Conservation (phyloP, 2,797 vertebrate genomes). For the Helicolenus hilgendorfi region DNA sequence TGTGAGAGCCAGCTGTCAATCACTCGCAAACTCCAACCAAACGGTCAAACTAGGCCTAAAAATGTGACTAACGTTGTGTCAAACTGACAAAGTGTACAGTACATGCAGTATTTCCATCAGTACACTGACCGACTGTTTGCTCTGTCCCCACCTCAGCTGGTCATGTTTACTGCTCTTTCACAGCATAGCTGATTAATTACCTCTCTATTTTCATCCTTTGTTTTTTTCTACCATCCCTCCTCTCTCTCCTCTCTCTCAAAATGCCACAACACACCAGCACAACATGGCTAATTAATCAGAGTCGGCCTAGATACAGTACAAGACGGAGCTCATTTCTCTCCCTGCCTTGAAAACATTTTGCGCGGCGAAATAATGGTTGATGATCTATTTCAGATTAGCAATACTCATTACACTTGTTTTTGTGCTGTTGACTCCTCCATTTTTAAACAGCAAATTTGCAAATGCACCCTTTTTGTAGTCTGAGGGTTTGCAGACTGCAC, state of each 20-base stretch:
- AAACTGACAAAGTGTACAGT: slow-evolving; percentile 1
- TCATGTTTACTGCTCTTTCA: slow-evolving; percentile 71
- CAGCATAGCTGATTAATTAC: slow-evolving; percentile 88
- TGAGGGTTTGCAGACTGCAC: slow-evolving; percentile 46
- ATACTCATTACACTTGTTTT: slow-evolving; percentile 76
- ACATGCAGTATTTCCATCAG: slow-evolving; percentile 26
- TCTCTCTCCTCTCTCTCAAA: slow-evolving; percentile 65
- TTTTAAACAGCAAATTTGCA: slow-evolving; percentile 59
- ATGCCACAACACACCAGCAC: slow-evolving; percentile 80
- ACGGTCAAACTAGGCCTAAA: neutral
- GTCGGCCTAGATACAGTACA: slow-evolving; percentile 84
- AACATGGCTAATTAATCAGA: slow-evolving; percentile 90
- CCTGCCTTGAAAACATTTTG: slow-evolving; percentile 55
- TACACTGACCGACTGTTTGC: slow-evolving; percentile 38
- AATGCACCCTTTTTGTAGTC: slow-evolving; percentile 25
- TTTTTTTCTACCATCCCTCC: neutral
- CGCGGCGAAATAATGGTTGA: slow-evolving; percentile 56
- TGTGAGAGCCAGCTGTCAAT: too few species aligned
- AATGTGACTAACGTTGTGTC: neutral
- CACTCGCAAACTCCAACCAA: too few species aligned
- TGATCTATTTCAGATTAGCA: slow-evolving; percentile 77
- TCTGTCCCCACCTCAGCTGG: slow-evolving; percentile 31
- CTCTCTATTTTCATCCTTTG: slow-evolving; percentile 80
- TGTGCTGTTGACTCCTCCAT: slow-evolving; percentile 52
- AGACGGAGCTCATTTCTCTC: slow-evolving; percentile 63